Percentiles rank a stretch among this genome's conserved stretches.
Evolutionary conservation across 2,888 invertebrate genomes (phyloP).

Genomic region (Spialia ferax): DNA sequence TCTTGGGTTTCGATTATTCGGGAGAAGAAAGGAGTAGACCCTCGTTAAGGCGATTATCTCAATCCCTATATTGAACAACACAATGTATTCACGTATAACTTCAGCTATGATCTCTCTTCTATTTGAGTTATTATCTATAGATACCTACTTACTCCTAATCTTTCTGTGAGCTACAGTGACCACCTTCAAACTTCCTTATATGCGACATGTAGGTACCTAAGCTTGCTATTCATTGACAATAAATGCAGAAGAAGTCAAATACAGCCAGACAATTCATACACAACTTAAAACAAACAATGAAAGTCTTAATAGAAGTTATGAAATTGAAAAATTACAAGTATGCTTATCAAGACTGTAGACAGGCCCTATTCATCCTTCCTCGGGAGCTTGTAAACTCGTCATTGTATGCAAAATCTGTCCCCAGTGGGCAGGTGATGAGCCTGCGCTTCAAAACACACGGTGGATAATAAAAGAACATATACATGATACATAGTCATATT

Average conservation of each 20-base stretch:
- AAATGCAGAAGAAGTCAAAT: neutral
- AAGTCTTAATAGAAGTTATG: slow-evolving; percentile 33
- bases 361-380: slow-evolving; percentile 48
- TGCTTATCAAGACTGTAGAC: slow-evolving; percentile 43
- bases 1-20: too few species aligned
- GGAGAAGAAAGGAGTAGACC: too few species aligned
- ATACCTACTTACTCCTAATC: too few species aligned
- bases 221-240: neutral
- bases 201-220: too few species aligned
- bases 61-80: too few species aligned
- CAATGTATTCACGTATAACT: too few species aligned
- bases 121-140: too few species aligned
- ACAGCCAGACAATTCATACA: slow-evolving; percentile 3
- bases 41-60: too few species aligned
- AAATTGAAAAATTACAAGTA: slow-evolving; percentile 37
- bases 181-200: too few species aligned
- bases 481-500: neutral
- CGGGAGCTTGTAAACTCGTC: slow-evolving; percentile 70
- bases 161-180: too few species aligned
- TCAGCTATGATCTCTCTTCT: too few species aligned
- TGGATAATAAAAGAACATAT: slow-evolving; percentile 40
- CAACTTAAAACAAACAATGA: slow-evolving; percentile 27
- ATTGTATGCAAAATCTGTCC: slow-evolving; percentile 78
- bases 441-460: slow-evolving; percentile 49
- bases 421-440: slow-evolving; percentile 63